Evolutionary conservation across 2,888 invertebrate genomes (phyloP).

Genomic region (Fragum fragum): DNA sequence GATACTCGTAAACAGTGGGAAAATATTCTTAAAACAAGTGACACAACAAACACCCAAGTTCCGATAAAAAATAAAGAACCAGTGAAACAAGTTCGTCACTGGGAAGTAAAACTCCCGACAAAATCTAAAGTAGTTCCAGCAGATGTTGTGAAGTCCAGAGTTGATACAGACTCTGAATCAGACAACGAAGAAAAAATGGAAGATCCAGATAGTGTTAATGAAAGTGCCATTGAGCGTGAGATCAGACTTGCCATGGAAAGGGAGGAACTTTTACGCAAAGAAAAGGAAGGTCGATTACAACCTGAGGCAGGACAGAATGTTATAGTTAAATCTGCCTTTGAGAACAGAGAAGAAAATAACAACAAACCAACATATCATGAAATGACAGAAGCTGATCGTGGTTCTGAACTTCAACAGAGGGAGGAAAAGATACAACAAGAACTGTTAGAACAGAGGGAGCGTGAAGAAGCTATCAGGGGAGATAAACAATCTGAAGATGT

Average conservation of each 20-base stretch:
- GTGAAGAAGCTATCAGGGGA: slow-evolving; percentile 68
- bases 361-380: slow-evolving; percentile 78
- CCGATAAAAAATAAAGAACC: slow-evolving; percentile 38
- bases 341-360: slow-evolving; percentile 65
- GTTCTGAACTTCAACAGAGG: slow-evolving; percentile 75
- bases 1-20: slow-evolving; percentile 81
- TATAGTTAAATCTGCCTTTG: slow-evolving; percentile 63
- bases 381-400: slow-evolving; percentile 83
- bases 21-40: slow-evolving; percentile 47
- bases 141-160: slow-evolving; percentile 45
- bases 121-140: slow-evolving; percentile 57
- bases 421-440: slow-evolving; percentile 74
- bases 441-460: slow-evolving; percentile 71
- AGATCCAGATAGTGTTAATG: slow-evolving; percentile 68
- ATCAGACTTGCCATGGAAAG: slow-evolving; percentile 83
- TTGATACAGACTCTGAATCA: slow-evolving; percentile 58
- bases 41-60: slow-evolving; percentile 22
- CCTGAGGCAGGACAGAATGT: slow-evolving; percentile 65
- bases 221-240: slow-evolving; percentile 84
- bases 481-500: slow-evolving; percentile 37
- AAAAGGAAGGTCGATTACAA: slow-evolving; percentile 76
- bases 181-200: slow-evolving; percentile 65
- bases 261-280: slow-evolving; percentile 78
- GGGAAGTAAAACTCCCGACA: slow-evolving; percentile 77
- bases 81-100: slow-evolving; percentile 71